Percentiles rank a stretch among this genome's conserved stretches.
phyloP scores from a whole-genome alignment of 2,888 invertebrate genomes.

The Proisotoma minuta region DNA sequence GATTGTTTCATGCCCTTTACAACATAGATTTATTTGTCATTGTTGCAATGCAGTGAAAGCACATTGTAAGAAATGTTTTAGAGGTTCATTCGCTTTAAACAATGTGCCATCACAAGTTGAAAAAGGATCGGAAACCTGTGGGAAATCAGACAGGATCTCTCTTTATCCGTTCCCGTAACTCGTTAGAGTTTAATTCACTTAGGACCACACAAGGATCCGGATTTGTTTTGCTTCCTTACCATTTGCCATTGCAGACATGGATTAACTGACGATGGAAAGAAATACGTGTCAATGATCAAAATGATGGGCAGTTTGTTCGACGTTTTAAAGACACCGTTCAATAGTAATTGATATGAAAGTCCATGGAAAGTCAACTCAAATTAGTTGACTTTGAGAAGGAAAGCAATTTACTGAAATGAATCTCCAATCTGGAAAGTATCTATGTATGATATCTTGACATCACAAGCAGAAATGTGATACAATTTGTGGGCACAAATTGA shows the following conservation, averaged over 20 bases:
- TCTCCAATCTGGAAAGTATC: too few species aligned
- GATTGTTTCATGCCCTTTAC: not conserved
- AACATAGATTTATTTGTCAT: not conserved
- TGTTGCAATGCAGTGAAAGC: not conserved
- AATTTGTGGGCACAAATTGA: too few species aligned
- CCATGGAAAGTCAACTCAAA: too few species aligned
- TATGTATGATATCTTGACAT: too few species aligned
- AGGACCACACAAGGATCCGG: too few species aligned
- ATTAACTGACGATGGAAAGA: not conserved
- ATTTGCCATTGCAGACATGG: not conserved
- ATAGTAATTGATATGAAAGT: not conserved
- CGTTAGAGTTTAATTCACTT: slow-evolving; percentile 16
- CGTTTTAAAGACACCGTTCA: not conserved
- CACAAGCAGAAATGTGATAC: too few species aligned
- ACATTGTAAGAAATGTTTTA: too few species aligned
- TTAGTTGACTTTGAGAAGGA: too few species aligned
- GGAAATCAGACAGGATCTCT: slow-evolving; percentile 12
- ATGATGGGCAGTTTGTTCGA: not conserved
- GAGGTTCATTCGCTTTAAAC: too few species aligned
- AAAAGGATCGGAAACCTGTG: slow-evolving; percentile 6
- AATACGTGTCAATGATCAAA: not conserved
- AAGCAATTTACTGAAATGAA: too few species aligned
- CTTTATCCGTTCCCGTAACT: slow-evolving; percentile 1
- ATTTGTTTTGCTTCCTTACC: not conserved
- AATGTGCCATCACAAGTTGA: too few species aligned